Evolutionary conservation across 1,140 invertebrate species (phyloP).

Genomic region (Papilio xuthus): DNA sequence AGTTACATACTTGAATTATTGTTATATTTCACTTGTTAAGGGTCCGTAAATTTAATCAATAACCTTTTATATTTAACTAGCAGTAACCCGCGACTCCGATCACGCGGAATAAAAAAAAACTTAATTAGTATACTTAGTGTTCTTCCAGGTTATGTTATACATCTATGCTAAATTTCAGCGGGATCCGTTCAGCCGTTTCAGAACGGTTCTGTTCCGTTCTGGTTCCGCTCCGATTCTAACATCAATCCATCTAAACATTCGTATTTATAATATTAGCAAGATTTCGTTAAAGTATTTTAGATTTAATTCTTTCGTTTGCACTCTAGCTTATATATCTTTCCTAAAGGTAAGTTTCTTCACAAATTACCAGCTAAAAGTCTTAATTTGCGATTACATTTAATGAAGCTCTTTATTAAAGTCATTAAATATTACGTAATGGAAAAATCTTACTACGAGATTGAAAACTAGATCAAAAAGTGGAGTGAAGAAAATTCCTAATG

Average conservation of each 20-base stretch:
- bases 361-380: background rate
- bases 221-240: too few species aligned
- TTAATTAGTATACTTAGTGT: too few species aligned
- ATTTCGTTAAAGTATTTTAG: background rate
- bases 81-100: too few species aligned
- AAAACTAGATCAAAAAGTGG: background rate
- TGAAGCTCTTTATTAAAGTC: constrained; percentile 11
- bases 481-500: constrained; percentile 4
- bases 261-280: too few species aligned
- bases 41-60: background rate
- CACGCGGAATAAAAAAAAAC: too few species aligned
- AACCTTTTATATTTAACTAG: background rate
- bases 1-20: background rate
- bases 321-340: background rate
- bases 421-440: constrained; percentile 6
- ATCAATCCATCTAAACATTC: too few species aligned
- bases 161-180: too few species aligned
- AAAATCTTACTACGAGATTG: constrained; percentile 13
- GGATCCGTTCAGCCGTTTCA: too few species aligned
- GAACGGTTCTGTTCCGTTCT: too few species aligned
- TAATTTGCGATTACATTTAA: constrained; percentile 16
- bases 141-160: too few species aligned
- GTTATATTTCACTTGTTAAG: background rate
- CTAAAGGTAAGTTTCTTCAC: background rate
- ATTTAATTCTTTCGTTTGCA: too few species aligned